phyloP scores from a whole-genome alignment of 64 coral and sea anemone genomes.

The Catalaphyllia jardinei region DNA sequence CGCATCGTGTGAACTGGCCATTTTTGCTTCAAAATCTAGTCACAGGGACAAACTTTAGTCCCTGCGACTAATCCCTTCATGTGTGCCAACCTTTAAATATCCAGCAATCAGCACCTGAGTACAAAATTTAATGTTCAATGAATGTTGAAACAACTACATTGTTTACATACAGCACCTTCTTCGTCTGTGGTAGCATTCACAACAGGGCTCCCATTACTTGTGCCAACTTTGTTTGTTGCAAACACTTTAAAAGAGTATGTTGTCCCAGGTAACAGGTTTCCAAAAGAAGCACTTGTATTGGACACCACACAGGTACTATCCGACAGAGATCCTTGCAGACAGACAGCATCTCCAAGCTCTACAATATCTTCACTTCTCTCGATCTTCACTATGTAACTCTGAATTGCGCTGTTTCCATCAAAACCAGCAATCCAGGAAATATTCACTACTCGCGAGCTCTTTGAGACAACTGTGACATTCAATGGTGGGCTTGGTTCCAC shows the following conservation, averaged over 20 bases:
- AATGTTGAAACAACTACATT: too few relatives aligned
- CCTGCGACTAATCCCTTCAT: too few relatives aligned
- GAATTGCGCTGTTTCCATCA: too few relatives aligned
- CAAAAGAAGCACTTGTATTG: background rate
- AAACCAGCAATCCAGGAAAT: conserved; percentile 25
- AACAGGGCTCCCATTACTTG: background rate
- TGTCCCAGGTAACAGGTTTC: background rate
- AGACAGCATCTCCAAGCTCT: background rate
- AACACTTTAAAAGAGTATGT: conserved; percentile 15
- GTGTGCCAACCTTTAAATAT: too few relatives aligned
- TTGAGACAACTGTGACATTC: background rate
- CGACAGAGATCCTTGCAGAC: background rate
- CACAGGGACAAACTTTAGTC: too few relatives aligned
- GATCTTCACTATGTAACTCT: conserved; percentile 2
- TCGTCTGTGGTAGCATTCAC: background rate
- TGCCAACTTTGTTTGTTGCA: background rate
- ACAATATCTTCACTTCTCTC: background rate
- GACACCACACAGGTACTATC: background rate
- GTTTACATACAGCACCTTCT: background rate
- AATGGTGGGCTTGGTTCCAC: conserved; percentile 13
- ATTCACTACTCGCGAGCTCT: background rate
- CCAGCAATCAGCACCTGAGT: too few relatives aligned
- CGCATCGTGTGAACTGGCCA: too few relatives aligned
- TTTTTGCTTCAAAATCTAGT: too few relatives aligned
- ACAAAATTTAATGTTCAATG: too few relatives aligned